Evolutionary conservation across 92 coral and sea anemone genomes (phyloP).

Genomic region (Zoanthus sociatus): DNA sequence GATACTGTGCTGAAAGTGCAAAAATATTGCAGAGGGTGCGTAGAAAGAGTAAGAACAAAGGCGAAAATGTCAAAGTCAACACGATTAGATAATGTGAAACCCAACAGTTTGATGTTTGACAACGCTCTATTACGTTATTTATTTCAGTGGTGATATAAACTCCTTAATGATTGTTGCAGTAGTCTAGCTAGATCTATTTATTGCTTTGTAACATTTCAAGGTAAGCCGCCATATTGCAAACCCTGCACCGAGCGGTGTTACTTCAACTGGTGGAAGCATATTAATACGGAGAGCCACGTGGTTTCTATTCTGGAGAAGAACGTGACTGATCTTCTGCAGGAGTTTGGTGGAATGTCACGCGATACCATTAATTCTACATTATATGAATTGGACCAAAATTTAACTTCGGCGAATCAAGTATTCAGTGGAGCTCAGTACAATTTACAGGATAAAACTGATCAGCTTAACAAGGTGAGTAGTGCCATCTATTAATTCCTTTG

Average conservation of each 20-base stretch:
- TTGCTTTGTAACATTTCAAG: conserved; percentile 33
- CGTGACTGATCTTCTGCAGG: conserved; percentile 75
- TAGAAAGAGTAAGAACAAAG: too few species aligned
- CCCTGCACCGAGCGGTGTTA: conserved; percentile 89
- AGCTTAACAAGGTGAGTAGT: conserved; percentile 72
- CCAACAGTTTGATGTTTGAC: background rate
- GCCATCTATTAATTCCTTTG: background rate
- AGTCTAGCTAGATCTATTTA: too few species aligned
- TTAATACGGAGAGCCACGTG: conserved; percentile 67
- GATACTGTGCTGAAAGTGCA: too few species aligned
- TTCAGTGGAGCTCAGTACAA: conserved; percentile 82
- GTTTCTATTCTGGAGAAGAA: conserved; percentile 68
- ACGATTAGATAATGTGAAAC: background rate
- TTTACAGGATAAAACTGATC: conserved; percentile 68
- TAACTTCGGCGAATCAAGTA: conserved; percentile 72
- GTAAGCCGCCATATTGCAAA: conserved; percentile 74
- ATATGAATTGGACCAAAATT: conserved; percentile 69
- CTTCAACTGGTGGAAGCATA: conserved; percentile 82
- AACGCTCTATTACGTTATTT: too few species aligned
- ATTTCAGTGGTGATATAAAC: too few species aligned
- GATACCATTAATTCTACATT: conserved; percentile 82
- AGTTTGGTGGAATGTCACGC: conserved; percentile 86
- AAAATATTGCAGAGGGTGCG: too few species aligned
- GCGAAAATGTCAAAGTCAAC: too few species aligned
- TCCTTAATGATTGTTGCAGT: too few species aligned